Evolutionary conservation across 2,113 vertebrate genomes (phyloP).

Genomic region (Clarias macrocephalus): DNA sequence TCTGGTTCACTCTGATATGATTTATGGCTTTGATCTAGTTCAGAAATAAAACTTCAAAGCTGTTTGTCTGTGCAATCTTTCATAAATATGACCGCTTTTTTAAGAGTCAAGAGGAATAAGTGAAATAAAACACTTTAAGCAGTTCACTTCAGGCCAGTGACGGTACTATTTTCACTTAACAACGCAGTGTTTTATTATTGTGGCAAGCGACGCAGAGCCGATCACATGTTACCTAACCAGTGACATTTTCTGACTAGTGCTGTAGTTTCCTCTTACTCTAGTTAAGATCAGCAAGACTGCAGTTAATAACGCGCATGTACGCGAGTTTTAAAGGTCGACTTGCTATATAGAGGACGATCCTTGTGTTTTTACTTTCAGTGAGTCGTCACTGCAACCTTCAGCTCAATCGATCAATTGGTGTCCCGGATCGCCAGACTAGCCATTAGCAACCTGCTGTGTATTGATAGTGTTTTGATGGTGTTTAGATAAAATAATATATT

Average conservation of each 20-base stretch:
- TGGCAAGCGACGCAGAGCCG: too few species aligned
- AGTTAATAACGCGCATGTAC: not conserved
- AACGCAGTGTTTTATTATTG: not conserved
- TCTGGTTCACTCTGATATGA: conserved; percentile 10
- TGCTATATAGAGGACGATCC: not conserved
- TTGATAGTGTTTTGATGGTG: not conserved
- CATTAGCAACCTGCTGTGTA: not conserved
- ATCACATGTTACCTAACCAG: not conserved
- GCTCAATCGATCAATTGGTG: not conserved
- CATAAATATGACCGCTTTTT: not conserved
- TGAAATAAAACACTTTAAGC: not conserved
- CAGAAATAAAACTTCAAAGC: not conserved
- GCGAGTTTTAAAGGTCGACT: not conserved
- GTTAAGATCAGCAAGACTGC: not conserved
- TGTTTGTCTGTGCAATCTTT: not conserved
- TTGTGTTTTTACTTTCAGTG: not conserved
- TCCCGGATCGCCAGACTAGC: not conserved
- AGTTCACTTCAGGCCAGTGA: not conserved
- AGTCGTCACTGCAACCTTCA: too few species aligned
- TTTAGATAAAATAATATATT: not conserved
- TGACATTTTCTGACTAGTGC: not conserved
- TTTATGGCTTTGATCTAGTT: not conserved
- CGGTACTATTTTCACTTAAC: not conserved
- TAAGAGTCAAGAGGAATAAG: not conserved
- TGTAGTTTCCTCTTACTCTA: not conserved